phyloP scores from a whole-genome alignment of 2,888 invertebrate genomes.

The Ochropacha duplaris region DNA sequence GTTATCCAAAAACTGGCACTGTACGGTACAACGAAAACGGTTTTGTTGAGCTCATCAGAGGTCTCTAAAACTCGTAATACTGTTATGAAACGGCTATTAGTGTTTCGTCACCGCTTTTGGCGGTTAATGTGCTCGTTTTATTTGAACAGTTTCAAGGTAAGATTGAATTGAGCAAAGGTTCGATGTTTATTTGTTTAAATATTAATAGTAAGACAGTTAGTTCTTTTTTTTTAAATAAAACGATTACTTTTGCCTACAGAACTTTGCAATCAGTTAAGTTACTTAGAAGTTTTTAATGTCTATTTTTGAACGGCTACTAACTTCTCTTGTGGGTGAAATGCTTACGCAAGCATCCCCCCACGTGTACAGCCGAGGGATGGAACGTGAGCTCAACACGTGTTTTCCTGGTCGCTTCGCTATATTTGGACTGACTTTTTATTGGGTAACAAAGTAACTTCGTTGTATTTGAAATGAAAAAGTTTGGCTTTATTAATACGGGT shows the following conservation, averaged over 20 bases:
- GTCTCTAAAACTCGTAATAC: slow-evolving; percentile 72
- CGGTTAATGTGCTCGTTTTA: slow-evolving; percentile 36
- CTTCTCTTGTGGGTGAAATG: neutral
- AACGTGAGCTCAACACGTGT: neutral
- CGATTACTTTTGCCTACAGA: neutral
- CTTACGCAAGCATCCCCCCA: neutral
- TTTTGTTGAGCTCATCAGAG: slow-evolving; percentile 67
- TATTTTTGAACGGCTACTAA: neutral
- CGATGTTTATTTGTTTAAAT: neutral
- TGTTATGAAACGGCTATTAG: slow-evolving; percentile 74
- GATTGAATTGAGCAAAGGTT: slow-evolving; percentile 44
- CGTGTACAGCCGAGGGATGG: neutral
- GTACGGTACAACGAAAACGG: slow-evolving; percentile 74
- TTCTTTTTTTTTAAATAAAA: neutral
- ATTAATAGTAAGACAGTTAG: neutral
- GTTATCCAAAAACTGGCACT: slow-evolving; percentile 77
- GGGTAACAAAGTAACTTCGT: neutral
- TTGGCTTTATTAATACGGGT: neutral
- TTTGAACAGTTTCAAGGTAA: slow-evolving; percentile 45
- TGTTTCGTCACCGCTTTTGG: slow-evolving; percentile 63
- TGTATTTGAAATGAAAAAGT: neutral
- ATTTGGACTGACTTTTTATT: neutral
- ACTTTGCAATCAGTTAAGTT: neutral
- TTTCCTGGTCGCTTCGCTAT: neutral
- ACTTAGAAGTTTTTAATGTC: neutral